Percentiles rank a stretch among this genome's conserved stretches.
phyloP scores from a whole-genome alignment of 2,888 invertebrate species.

The Idaea biselata region DNA sequence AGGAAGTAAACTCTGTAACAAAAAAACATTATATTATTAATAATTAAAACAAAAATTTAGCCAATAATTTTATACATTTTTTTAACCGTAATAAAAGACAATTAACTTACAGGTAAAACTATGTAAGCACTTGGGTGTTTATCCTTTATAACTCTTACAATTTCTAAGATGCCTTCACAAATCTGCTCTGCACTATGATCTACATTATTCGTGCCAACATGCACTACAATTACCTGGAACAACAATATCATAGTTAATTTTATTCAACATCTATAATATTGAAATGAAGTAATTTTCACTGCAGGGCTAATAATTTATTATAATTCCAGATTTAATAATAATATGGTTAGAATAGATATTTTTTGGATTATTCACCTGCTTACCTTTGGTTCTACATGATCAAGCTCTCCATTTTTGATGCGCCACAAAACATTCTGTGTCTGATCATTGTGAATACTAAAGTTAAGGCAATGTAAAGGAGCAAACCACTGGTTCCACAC shows the following conservation, averaged over 20 bases:
- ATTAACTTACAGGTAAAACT: conserved; percentile 88
- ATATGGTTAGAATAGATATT: background rate
- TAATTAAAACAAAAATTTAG: too few relatives aligned
- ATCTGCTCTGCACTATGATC: conserved; percentile 90
- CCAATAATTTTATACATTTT: background rate
- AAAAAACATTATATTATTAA: conserved; percentile 12
- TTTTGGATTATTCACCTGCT: conserved; percentile 9
- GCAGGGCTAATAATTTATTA: too few relatives aligned
- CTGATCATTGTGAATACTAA: conserved; percentile 93
- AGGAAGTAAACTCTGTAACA: conserved; percentile 90
- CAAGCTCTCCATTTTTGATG: conserved; percentile 92
- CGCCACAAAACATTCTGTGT: conserved; percentile 95
- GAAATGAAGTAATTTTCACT: too few relatives aligned
- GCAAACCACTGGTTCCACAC: conserved; percentile 95
- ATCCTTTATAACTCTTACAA: conserved; percentile 86
- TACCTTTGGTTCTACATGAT: conserved; percentile 93
- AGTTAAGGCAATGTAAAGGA: conserved; percentile 94
- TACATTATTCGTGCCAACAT: conserved; percentile 94
- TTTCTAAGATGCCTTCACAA: conserved; percentile 89
- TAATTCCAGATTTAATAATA: too few relatives aligned
- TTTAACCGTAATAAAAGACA: background rate
- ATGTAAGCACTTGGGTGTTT: conserved; percentile 91
- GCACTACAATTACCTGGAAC: conserved; percentile 89
- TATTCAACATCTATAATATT: too few relatives aligned
- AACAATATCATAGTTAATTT: conserved; percentile 11